phyloP scores from a whole-genome alignment of 2,113 vertebrate species.

The Corvus cornix region DNA sequence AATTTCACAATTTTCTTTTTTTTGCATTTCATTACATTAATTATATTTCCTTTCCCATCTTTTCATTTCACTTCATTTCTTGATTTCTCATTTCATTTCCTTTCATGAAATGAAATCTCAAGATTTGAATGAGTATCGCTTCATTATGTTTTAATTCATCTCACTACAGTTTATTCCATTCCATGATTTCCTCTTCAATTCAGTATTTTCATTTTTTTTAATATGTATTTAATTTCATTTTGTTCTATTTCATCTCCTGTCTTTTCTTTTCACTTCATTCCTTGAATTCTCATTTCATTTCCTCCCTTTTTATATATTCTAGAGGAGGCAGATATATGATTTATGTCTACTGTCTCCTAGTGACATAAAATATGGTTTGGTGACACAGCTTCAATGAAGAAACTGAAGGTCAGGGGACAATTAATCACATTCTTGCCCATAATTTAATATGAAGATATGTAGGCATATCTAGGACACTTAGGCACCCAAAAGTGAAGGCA shows the following conservation, averaged over 20 bases:
- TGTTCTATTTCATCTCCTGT: background rate
- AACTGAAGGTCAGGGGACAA: background rate
- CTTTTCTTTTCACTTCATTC: background rate
- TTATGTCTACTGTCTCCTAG: background rate
- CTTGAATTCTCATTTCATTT: background rate
- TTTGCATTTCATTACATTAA: background rate
- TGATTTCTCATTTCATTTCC: background rate
- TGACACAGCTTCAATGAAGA: conserved; percentile 1
- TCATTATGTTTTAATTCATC: background rate
- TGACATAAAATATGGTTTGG: conserved; percentile 20
- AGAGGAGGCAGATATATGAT: conserved; percentile 9
- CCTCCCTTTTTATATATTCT: background rate
- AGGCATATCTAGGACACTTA: background rate
- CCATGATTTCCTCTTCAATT: background rate
- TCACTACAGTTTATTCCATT: background rate
- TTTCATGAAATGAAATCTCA: background rate
- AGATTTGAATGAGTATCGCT: background rate
- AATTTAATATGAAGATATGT: background rate
- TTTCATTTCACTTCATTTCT: background rate
- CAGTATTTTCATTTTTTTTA: background rate
- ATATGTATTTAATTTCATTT: background rate
- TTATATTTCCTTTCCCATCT: background rate
- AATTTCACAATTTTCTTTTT: background rate
- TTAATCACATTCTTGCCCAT: background rate
- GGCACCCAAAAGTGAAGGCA: background rate